Percentiles rank a stretch among this genome's conserved stretches.
phyloP scores from a whole-genome alignment of 2,797 vertebrate species.

The Falco columbarius region DNA sequence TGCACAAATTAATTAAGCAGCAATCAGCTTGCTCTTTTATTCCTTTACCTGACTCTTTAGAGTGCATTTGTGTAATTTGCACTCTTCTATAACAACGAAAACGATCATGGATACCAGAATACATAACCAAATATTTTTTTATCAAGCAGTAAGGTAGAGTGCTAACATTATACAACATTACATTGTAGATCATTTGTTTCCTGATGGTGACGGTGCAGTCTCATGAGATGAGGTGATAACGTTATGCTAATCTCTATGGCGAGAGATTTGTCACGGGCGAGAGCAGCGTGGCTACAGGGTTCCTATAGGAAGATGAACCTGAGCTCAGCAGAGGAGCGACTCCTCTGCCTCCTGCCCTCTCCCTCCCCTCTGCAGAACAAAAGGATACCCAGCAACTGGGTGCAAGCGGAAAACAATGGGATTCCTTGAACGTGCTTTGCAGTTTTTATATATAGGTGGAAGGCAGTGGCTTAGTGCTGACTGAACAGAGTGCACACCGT shows the following conservation, averaged over 20 bases:
- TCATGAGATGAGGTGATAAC: background rate
- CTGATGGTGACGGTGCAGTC: background rate
- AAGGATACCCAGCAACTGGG: background rate
- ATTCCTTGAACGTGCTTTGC: background rate
- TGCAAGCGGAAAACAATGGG: background rate
- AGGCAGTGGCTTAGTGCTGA: background rate
- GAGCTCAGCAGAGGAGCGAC: background rate
- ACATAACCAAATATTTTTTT: background rate
- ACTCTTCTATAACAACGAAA: background rate
- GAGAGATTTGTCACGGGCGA: background rate
- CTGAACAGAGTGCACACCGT: background rate
- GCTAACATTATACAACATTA: rapidly evolving
- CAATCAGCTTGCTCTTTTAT: background rate
- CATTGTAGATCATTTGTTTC: background rate
- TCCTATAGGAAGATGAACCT: background rate
- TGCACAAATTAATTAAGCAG: background rate
- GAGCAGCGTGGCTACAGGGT: rapidly evolving
- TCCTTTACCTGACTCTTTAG: background rate
- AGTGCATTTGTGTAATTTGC: background rate
- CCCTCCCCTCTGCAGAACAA: background rate
- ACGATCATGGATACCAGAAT: background rate
- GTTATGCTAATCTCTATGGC: background rate
- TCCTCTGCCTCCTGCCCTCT: background rate
- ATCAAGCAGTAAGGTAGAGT: background rate
- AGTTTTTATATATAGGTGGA: background rate